Evolutionary conservation across 2,888 invertebrate genomes (phyloP).

Genomic region (Brachyptera risi): DNA sequence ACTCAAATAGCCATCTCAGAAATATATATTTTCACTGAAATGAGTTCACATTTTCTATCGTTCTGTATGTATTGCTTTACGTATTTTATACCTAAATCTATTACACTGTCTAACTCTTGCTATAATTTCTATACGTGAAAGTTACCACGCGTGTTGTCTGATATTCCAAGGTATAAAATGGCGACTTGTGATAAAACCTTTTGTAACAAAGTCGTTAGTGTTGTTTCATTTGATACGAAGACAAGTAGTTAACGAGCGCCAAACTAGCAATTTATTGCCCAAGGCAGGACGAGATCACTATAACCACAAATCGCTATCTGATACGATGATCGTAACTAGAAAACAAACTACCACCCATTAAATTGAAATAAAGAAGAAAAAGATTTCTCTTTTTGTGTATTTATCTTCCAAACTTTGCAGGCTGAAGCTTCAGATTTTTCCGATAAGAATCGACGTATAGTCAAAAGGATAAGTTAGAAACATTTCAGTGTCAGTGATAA

Average conservation of each 20-base stretch:
- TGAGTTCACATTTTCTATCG: too few species aligned
- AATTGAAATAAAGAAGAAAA: conserved; percentile 14
- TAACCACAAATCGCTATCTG: conserved; percentile 11
- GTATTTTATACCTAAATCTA: too few species aligned
- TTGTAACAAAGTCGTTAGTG: too few species aligned
- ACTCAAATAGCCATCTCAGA: conserved; percentile 1
- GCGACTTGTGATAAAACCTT: too few species aligned
- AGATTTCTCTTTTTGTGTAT: conserved; percentile 6
- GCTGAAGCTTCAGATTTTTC: conserved; percentile 5
- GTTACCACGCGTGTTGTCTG: too few species aligned
- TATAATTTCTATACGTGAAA: too few species aligned
- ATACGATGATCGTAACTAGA: not conserved
- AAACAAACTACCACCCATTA: conserved; percentile 6
- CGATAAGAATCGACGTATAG: not conserved
- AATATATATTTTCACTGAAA: not conserved
- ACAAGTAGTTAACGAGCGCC: conserved; percentile 1
- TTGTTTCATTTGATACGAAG: too few species aligned
- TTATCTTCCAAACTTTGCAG: conserved; percentile 12
- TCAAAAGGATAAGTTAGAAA: too few species aligned
- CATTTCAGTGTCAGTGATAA: too few species aligned
- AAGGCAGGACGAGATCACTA: not conserved
- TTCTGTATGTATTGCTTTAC: too few species aligned
- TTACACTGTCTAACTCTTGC: too few species aligned
- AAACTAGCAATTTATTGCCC: not conserved
- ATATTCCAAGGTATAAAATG: too few species aligned